phyloP scores from a whole-genome alignment of 2,888 invertebrate species.

The Corythucha ciliata region DNA sequence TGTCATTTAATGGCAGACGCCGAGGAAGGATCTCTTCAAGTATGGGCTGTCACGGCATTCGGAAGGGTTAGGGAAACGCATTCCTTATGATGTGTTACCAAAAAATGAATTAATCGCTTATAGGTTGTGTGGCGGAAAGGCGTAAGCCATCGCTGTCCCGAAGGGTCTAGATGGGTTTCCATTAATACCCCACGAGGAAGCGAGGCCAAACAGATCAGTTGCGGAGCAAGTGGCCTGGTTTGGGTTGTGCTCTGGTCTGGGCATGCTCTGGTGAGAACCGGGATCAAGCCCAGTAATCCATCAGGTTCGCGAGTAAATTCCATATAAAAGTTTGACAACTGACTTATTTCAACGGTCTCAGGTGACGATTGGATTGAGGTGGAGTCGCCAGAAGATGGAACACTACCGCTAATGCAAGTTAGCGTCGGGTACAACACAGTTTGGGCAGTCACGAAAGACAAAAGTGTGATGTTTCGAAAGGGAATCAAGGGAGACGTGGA shows the following conservation, averaged over 20 bases:
- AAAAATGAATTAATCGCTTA: background rate
- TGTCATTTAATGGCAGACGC: constrained; percentile 74
- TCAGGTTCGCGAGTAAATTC: constrained; percentile 46
- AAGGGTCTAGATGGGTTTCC: constrained; percentile 76
- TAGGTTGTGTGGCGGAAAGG: constrained; percentile 77
- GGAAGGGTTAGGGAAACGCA: constrained; percentile 54
- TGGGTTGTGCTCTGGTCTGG: constrained; percentile 84
- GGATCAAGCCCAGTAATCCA: constrained; percentile 67
- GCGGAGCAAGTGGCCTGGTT: constrained; percentile 74
- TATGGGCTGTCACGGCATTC: constrained; percentile 89
- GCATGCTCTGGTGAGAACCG: constrained; percentile 67
- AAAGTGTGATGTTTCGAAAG: constrained; percentile 80
- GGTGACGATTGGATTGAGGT: constrained; percentile 69
- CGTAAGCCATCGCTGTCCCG: constrained; percentile 71
- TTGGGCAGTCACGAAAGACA: constrained; percentile 69
- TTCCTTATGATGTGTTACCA: background rate
- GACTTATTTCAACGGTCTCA: constrained; percentile 31
- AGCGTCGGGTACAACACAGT: constrained; percentile 71
- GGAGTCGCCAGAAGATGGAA: constrained; percentile 59
- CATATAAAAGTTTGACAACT: constrained; percentile 3
- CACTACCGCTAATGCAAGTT: constrained; percentile 58
- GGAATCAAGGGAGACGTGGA: constrained; percentile 41
- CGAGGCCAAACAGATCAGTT: constrained; percentile 76
- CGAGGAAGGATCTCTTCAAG: constrained; percentile 60
- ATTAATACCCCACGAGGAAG: constrained; percentile 53